Evolutionary conservation across 2,888 invertebrate genomes (phyloP).

Genomic region (Caenorhabditis imperialis): DNA sequence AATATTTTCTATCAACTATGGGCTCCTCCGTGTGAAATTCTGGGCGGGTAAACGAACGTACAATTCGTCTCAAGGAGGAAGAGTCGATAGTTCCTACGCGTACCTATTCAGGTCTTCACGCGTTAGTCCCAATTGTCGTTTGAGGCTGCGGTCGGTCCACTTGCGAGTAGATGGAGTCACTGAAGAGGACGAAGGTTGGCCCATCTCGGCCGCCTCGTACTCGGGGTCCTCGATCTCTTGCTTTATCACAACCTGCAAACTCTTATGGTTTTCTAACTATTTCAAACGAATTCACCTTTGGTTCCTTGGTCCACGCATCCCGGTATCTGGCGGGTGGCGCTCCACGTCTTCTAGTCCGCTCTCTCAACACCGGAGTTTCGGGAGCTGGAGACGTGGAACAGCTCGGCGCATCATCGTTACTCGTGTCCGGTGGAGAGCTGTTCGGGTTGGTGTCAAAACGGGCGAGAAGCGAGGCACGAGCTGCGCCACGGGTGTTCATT

Average conservation of each 20-base stretch:
- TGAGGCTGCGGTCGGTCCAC: conserved; percentile 48
- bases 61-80: background rate
- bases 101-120: conserved; percentile 59
- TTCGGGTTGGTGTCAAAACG: conserved; percentile 4
- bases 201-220: conserved; percentile 16
- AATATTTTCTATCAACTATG: background rate
- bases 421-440: background rate
- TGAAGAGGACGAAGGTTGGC: background rate
- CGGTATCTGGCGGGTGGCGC: conserved; percentile 10
- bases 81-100: conserved; percentile 29
- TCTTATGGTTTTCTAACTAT: background rate
- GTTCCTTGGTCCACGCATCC: background rate
- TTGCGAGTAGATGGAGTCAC: background rate
- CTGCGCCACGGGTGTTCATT: background rate
- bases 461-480: conserved; percentile 14
- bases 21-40: background rate
- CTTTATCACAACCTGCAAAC: conserved; percentile 7
- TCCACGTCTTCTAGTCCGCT: conserved; percentile 7
- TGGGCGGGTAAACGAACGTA: background rate
- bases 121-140: conserved; percentile 48
- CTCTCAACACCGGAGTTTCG: background rate
- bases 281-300: conserved; percentile 1
- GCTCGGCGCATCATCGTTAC: background rate
- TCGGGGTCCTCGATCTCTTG: conserved; percentile 10
- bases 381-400: background rate